These are phyloP conservation scores for Vulpes vulpes DNA, from an alignment of 2,113 vertebrate species.

Conservation along the genomic window DNA sequence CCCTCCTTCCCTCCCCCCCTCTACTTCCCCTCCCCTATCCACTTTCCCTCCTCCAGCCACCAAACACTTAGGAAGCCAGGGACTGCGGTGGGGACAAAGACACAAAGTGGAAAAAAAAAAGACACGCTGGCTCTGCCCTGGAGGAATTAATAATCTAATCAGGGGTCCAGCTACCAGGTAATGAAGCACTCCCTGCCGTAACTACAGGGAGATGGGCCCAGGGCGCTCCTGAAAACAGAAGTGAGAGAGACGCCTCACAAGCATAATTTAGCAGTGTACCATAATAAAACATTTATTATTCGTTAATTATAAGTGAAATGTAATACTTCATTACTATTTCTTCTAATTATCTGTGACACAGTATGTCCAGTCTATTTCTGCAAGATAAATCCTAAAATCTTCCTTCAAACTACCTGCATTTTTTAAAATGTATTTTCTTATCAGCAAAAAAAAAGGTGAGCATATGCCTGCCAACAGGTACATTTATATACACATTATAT, in stretches of 20 bases:
- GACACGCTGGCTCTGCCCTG: neutral
- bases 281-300: neutral
- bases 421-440: neutral
- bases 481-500: neutral
- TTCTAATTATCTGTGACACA: neutral
- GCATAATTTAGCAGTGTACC: no score
- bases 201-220: neutral
- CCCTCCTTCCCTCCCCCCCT: neutral
- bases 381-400: neutral
- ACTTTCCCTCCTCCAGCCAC: neutral
- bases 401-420: neutral
- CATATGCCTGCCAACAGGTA: neutral
- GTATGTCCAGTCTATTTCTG: neutral
- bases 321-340: neutral
- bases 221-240: neutral
- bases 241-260: fast-evolving
- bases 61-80: neutral
- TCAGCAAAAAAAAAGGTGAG: neutral
- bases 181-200: neutral
- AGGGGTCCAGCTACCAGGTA: neutral
- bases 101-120: neutral
- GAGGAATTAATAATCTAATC: neutral
- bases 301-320: neutral
- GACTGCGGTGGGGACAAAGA: neutral
- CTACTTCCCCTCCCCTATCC: no score